These are phyloP conservation scores for Drosophila saltans DNA, from an alignment of 1,140 invertebrate genomes.

Conservation along the genomic window DNA sequence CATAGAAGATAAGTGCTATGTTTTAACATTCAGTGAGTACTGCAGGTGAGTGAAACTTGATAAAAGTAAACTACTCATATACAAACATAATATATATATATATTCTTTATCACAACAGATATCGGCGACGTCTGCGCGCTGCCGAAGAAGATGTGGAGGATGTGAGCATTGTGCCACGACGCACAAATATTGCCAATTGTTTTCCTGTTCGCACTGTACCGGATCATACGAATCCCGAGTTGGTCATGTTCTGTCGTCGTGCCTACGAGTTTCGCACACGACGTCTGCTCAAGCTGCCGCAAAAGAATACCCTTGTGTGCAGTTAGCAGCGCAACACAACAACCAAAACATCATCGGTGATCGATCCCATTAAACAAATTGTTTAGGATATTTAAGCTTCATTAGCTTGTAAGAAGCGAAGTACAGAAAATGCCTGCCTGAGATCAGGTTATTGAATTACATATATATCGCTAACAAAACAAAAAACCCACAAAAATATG, in stretches of 20 bases:
- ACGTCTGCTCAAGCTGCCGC: conserved; percentile 89
- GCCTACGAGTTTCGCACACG: conserved; percentile 97
- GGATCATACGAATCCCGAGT: conserved; percentile 89
- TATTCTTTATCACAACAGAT: conserved; percentile 74
- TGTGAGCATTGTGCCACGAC: conserved; percentile 67
- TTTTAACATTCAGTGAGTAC: conserved; percentile 98
- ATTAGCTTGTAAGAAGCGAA: conserved; percentile 26
- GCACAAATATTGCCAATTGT: conserved; percentile 67
- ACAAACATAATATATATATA: neutral
- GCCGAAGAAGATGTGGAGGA: conserved; percentile 84
- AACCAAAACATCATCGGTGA: neutral
- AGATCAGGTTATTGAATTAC: conserved; percentile 16
- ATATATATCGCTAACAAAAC: conserved; percentile 7
- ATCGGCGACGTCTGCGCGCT: conserved; percentile 85
- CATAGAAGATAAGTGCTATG: conserved; percentile 99
- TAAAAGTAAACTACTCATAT: too few species aligned
- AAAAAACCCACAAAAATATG: neutral
- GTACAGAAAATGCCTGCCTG: conserved; percentile 10
- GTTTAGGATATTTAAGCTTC: conserved; percentile 28
- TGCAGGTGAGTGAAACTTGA: conserved; percentile 89
- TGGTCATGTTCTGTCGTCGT: conserved; percentile 96
- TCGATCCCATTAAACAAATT: conserved; percentile 15
- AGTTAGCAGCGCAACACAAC: conserved; percentile 28
- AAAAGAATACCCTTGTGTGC: conserved; percentile 60
- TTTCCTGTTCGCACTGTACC: conserved; percentile 85